phyloP scores from a whole-genome alignment of 2,888 invertebrate genomes.

The Buathra laborator region DNA sequence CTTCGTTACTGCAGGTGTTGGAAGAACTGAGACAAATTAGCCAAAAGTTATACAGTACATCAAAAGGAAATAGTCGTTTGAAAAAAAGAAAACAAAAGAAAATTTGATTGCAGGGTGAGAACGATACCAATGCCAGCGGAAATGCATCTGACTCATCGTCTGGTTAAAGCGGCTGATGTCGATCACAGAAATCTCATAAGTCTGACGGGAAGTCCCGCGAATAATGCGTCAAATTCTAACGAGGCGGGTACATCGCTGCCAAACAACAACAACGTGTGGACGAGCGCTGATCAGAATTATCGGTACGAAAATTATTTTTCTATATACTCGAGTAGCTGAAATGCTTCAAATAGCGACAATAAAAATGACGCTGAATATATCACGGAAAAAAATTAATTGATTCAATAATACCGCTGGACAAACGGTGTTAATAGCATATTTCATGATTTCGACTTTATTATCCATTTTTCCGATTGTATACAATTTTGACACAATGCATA shows the following conservation, averaged over 20 bases:
- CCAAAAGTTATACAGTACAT: not conserved
- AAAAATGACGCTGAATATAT: no score
- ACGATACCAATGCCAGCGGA: conserved; percentile 81
- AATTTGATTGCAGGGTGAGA: conserved; percentile 74
- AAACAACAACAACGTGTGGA: conserved; percentile 78
- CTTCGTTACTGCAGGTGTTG: no score
- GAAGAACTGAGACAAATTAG: no score
- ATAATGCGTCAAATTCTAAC: conserved; percentile 78
- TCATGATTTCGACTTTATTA: no score
- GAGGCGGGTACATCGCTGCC: conserved; percentile 72
- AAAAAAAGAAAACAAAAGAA: not conserved
- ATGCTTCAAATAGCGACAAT: no score
- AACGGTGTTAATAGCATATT: no score
- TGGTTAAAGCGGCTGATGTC: conserved; percentile 87
- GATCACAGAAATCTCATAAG: conserved; percentile 95
- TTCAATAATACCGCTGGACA: no score
- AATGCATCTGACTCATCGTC: conserved; percentile 80
- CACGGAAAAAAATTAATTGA: no score
- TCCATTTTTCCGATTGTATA: no score
- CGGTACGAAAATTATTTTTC: conserved; percentile 75
- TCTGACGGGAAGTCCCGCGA: conserved; percentile 90
- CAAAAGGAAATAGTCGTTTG: not conserved
- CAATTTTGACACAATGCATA: no score
- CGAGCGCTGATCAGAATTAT: conserved; percentile 83
- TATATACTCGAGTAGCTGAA: no score